phyloP scores from a whole-genome alignment of 2,797 vertebrate species.

The Leuciscus waleckii region DNA sequence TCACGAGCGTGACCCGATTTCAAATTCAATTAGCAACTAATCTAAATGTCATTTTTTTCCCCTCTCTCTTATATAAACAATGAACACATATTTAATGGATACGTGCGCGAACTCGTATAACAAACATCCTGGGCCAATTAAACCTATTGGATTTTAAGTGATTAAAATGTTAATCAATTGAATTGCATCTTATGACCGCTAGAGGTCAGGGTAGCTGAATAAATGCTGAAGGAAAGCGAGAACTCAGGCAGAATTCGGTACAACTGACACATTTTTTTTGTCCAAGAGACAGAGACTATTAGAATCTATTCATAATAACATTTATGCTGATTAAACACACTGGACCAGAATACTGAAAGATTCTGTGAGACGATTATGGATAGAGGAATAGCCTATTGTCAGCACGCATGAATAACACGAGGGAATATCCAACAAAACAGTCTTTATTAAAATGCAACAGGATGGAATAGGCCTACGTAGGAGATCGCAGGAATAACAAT shows the following conservation, averaged over 20 bases:
- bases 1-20: background rate
- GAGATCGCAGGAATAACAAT: background rate
- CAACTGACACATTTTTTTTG: background rate
- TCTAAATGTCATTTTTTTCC: background rate
- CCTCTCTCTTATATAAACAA: background rate
- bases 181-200: slow-evolving; percentile 56
- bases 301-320: background rate
- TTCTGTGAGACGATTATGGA: background rate
- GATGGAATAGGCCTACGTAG: background rate
- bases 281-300: background rate
- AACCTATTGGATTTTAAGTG: background rate
- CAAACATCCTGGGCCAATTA: background rate
- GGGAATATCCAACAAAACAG: background rate
- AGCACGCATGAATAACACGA: background rate
- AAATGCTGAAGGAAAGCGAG: slow-evolving; percentile 36
- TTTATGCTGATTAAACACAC: background rate
- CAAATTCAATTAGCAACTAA: background rate
- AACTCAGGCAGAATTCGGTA: background rate
- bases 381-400: background rate
- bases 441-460: background rate
- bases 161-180: background rate
- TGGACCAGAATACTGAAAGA: background rate
- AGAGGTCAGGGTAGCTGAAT: slow-evolving; percentile 73
- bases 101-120: too few relatives aligned
- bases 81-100: background rate